Base-by-base conservation (phyloP, 2,888 invertebrate species). In the Drosophila greeni region DNA sequence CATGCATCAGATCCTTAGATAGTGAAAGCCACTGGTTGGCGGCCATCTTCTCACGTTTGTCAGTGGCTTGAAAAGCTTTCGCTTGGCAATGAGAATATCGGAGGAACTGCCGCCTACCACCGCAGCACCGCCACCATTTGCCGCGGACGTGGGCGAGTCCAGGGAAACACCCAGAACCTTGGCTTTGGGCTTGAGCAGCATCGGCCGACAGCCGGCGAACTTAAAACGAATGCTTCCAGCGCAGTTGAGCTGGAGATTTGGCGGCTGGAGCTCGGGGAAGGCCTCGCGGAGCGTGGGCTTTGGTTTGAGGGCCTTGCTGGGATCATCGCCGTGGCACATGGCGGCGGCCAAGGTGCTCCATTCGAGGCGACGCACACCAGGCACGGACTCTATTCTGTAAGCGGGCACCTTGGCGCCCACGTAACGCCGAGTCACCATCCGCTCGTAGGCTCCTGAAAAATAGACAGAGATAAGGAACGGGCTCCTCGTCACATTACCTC, bases 191-290 rank as follows among this genome's bases (percentile, higher is more conserved):
- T 88, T 88, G 3, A 82, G 61, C 58, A 85, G 75, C 8, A 87
- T 78, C 0, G 88, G 88, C 2, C 88, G 82, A 43, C 88, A 87
- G 16, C 88, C 87, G 5, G 87, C 81, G 52, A 86, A 88, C 67
- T 87, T 88, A 34, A 89, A 88, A n/a, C 87, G 86, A 64, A 88
- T 87, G 37, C 70, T 83, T 23, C 87, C 86, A 0, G 82, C 71
- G 52, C 87, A 86, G 60, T 86, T 86, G 4, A 82, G 65, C 14
- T 81, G 67, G 0, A 85, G 66, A 79, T 87, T 86, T 3, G 85
- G 85, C 8, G 70, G 57, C 33, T 75, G 71, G 5, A 84, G 64
- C 1, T 86, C 70, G 0, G 86, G 87, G 62, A 86, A 86, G 1
- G 77, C 70, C 5, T 86, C 86, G 3, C 65, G 39, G 1, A 85